These are phyloP conservation scores for Panorpa germanica DNA, from an alignment of 2,888 invertebrate genomes.

Conservation along the genomic window DNA sequence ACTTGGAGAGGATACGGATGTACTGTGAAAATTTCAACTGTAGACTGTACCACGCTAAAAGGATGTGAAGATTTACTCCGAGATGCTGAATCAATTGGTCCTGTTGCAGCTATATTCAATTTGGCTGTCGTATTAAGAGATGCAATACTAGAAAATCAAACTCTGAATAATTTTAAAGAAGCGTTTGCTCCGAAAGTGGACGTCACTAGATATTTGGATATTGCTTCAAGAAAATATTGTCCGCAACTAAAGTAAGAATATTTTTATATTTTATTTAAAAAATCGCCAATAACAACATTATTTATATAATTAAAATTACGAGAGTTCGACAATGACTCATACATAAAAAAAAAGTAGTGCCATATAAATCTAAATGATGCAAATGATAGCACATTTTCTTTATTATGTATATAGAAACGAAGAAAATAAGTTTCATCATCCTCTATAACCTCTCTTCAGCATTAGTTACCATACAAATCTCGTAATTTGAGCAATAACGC, in stretches of 20 bases:
- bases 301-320: too few species aligned
- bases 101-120: conserved; percentile 74
- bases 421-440: too few species aligned
- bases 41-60: conserved; percentile 45
- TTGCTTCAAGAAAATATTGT: conserved; percentile 35
- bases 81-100: conserved; percentile 40
- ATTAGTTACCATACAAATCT: too few species aligned
- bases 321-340: too few species aligned
- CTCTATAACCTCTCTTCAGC: too few species aligned
- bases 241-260: conserved; percentile 21
- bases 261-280: neutral
- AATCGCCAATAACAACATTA: too few species aligned
- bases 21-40: conserved; percentile 43
- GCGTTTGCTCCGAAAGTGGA: conserved; percentile 60
- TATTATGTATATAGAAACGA: too few species aligned
- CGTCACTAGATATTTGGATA: conserved; percentile 65
- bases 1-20: conserved; percentile 55
- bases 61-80: conserved; percentile 54
- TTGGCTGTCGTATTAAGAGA: conserved; percentile 68
- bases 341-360: too few species aligned
- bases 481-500: too few species aligned
- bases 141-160: conserved; percentile 59
- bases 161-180: conserved; percentile 40
- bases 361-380: too few species aligned
- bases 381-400: too few species aligned